Conservation (phyloP, 1,140 invertebrate species). For the Sarcophaga peregrina region DNA sequence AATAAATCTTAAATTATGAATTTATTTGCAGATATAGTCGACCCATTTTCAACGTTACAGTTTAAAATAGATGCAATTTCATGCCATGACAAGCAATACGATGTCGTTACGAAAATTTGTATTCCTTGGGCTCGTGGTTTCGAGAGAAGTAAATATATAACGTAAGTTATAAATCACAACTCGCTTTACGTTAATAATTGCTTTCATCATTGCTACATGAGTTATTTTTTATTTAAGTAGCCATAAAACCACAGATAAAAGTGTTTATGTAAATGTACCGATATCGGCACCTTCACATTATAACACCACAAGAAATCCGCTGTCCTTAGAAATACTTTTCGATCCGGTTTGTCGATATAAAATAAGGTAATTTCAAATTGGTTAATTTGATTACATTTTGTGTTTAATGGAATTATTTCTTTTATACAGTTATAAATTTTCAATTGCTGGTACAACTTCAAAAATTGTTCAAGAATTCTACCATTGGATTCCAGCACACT, state of each 20-base stretch:
- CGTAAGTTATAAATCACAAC: conserved; percentile 66
- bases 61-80: conserved; percentile 70
- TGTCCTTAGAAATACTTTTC: conserved; percentile 69
- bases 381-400: conserved; percentile 14
- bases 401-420: neutral
- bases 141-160: conserved; percentile 72
- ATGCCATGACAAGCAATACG: conserved; percentile 67
- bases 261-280: conserved; percentile 69
- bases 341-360: conserved; percentile 72
- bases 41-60: conserved; percentile 72
- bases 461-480: conserved; percentile 57
- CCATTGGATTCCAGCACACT: conserved; percentile 63
- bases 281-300: conserved; percentile 60
- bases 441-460: conserved; percentile 55
- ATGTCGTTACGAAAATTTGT: conserved; percentile 72
- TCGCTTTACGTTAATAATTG: conserved; percentile 43
- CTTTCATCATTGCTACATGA: too few species aligned
- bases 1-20: conserved; percentile 29
- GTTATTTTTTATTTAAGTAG: conserved; percentile 51
- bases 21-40: conserved; percentile 65
- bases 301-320: conserved; percentile 58
- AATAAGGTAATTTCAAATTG: conserved; percentile 66
- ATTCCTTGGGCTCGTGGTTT: conserved; percentile 74
- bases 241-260: conserved; percentile 67
- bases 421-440: conserved; percentile 57